Base-by-base conservation (phyloP, 2,113 vertebrate species). In the Perccottus glenii region DNA sequence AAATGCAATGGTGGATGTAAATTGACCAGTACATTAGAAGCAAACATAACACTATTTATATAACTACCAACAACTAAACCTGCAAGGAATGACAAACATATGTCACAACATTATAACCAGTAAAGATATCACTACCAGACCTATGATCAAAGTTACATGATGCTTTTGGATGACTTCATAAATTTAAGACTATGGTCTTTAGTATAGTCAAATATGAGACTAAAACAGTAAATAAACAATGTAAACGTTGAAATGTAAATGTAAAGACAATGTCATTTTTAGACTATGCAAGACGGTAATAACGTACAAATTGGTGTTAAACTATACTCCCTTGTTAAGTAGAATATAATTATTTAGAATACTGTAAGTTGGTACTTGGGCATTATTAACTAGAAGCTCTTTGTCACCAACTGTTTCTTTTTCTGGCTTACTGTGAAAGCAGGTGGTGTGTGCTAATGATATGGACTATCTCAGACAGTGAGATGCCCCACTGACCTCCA, bases 401-500 rank as follows among this genome's bases (percentile, higher is more conserved):
- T 52, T 62, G 33, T 60, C 19, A 52, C 33, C 60, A 50, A 10
- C 3, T n/a, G 16, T 7, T 48, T 53, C 27, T 55, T 55, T 47
- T 40, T 61, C 16, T 32, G 38, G 36, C 43, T 56, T 47, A 46
- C 66, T 43, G 32, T 67, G 53, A 50, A 60, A 74, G 52, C 60
- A 74, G 65, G 73, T 69, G 59, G 70, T 69, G 56, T 35, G 10
- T 52, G 56, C 27, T 65, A 72, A 75, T 60, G 19, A 62, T 55
- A 70, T 9, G 51, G 12, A n/a, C 14, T 5, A 55, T 59, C 51
- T 43, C 0, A 64, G 62, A 84, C 63, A 67, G 64, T 35, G 32
- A 6, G 8, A 8, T 51, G 15, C 11, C 38, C 33, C 61, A 90
- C 95, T 95, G 81, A 98, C 96, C 94, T 98, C 95, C 77, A 98